phyloP scores from a whole-genome alignment of 2,113 vertebrate species.

The Murina feae region DNA sequence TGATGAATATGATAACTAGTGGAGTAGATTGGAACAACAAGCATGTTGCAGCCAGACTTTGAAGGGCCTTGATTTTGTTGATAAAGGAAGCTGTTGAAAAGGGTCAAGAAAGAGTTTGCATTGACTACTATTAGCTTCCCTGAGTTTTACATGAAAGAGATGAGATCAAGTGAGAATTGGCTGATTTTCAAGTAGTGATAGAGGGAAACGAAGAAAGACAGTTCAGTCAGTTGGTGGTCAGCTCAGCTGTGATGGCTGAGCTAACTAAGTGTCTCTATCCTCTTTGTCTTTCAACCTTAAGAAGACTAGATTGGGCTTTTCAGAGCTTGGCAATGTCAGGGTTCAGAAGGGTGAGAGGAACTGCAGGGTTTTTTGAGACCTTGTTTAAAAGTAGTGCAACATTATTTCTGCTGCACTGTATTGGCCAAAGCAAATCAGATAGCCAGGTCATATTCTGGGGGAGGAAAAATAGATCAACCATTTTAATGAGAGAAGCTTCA shows the following conservation, averaged over 20 bases:
- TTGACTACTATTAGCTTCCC: not conserved
- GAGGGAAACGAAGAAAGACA: not conserved
- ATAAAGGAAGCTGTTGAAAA: not conserved
- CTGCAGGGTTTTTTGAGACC: not conserved
- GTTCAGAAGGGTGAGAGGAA: not conserved
- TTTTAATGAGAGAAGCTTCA: not conserved
- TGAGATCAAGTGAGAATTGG: not conserved
- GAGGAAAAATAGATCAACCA: not conserved
- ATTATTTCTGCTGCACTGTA: not conserved
- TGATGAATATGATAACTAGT: not conserved
- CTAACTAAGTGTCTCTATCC: not conserved
- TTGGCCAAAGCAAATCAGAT: not conserved
- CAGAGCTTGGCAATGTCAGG: not conserved
- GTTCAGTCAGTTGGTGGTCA: not conserved
- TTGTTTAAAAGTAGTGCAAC: not conserved
- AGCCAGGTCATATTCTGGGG: not conserved
- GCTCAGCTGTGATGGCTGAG: not conserved
- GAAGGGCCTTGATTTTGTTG: not conserved
- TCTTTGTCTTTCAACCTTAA: not conserved
- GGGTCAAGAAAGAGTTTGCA: not conserved
- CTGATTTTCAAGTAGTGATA: not conserved
- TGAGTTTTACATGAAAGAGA: not conserved
- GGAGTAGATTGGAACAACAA: not conserved
- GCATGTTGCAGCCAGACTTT: not conserved
- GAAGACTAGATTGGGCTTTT: not conserved